Evolutionary conservation across 2,888 invertebrate species (phyloP).

Genomic region (Pandemis heparana): DNA sequence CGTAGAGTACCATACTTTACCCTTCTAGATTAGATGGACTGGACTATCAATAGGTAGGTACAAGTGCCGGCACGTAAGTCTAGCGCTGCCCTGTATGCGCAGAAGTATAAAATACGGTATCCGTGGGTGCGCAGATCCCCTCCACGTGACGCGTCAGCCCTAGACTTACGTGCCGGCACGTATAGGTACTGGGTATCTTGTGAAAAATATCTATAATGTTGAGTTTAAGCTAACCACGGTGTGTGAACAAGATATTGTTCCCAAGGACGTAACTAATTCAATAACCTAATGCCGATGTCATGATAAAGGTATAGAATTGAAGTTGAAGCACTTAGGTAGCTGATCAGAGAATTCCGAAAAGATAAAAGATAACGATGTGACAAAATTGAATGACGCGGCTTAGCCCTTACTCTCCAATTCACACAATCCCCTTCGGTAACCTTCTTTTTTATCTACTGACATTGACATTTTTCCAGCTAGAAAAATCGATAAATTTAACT

Average conservation of each 20-base stretch:
- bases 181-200: no score
- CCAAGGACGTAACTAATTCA: not conserved
- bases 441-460: not conserved
- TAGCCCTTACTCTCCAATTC: not conserved
- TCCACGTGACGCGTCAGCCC: no score
- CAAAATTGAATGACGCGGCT: not conserved
- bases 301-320: not conserved
- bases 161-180: no score
- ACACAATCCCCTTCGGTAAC: not conserved
- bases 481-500: not conserved
- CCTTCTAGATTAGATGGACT: not conserved
- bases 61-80: no score
- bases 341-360: slow-evolving; percentile 5
- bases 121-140: no score
- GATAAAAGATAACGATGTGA: slow-evolving; percentile 6
- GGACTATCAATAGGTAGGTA: not conserved
- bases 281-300: not conserved
- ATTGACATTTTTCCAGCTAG: not conserved
- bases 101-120: no score
- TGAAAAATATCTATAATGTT: no score
- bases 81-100: no score
- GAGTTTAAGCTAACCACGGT: not conserved
- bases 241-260: not conserved
- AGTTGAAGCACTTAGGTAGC: not conserved
- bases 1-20: not conserved